A percentile compares a stretch with the other conserved stretches of the same genome.
Evolutionary conservation across 2,888 invertebrate genomes (phyloP).

Genomic region (Hoplodrina blanda): DNA sequence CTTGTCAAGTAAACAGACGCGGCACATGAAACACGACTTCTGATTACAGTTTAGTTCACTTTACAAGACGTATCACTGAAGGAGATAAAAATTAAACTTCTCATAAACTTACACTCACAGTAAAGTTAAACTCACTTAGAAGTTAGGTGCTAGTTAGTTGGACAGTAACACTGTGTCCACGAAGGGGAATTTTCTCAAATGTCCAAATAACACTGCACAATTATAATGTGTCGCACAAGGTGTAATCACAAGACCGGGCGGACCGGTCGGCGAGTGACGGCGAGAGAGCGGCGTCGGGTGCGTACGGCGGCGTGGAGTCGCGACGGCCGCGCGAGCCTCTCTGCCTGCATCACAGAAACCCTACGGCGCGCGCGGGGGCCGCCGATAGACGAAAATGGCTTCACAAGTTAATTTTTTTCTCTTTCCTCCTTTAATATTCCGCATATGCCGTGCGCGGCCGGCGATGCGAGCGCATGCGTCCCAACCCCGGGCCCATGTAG

Average conservation of each 20-base stretch:
- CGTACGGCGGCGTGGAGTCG: constrained; percentile 74
- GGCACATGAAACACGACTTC: constrained; percentile 73
- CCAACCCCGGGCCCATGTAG: constrained; percentile 79
- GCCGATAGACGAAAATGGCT: constrained; percentile 90
- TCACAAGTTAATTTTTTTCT: constrained; percentile 91
- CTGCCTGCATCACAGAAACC: constrained; percentile 83
- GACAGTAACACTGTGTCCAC: constrained; percentile 65
- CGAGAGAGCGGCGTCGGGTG: constrained; percentile 42
- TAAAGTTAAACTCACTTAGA: constrained; percentile 69
- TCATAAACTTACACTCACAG: constrained; percentile 82
- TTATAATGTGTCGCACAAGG: constrained; percentile 80
- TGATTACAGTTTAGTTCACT: constrained; percentile 76
- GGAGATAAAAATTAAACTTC: constrained; percentile 72
- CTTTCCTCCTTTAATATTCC: constrained; percentile 91
- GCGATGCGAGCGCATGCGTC: constrained; percentile 89
- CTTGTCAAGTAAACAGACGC: constrained; percentile 74
- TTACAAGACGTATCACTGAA: constrained; percentile 73
- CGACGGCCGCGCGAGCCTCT: constrained; percentile 82
- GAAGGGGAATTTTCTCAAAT: constrained; percentile 67
- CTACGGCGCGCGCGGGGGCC: constrained; percentile 85
- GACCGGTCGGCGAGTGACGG: constrained; percentile 74
- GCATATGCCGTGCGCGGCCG: constrained; percentile 89
- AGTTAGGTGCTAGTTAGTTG: constrained; percentile 52
- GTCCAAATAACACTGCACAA: constrained; percentile 82
- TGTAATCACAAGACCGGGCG: constrained; percentile 78